Evolutionary conservation across 2,888 invertebrate species (phyloP).

Genomic region (Microplitis deprimator): DNA sequence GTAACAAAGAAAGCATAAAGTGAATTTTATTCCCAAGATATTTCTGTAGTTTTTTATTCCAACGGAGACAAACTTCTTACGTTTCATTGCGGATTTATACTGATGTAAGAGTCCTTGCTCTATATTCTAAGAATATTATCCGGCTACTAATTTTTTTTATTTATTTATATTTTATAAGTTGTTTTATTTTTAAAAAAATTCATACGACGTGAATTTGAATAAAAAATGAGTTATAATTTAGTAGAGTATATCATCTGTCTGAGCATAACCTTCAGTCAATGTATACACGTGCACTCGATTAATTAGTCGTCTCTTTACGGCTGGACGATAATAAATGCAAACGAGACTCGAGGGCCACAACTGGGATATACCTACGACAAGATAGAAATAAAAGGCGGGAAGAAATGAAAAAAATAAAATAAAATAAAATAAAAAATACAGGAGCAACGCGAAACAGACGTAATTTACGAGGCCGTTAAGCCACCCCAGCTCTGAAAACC

Average conservation of each 20-base stretch:
- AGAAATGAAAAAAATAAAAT: slow-evolving; percentile 39
- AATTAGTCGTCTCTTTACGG: slow-evolving; percentile 42
- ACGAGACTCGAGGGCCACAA: slow-evolving; percentile 42
- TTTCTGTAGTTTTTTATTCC: slow-evolving; percentile 11
- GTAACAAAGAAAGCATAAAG: slow-evolving; percentile 24
- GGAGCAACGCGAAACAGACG: slow-evolving; percentile 47
- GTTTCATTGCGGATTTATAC: slow-evolving; percentile 66
- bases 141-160: not conserved
- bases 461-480: slow-evolving; percentile 54
- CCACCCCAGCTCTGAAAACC: slow-evolving; percentile 45
- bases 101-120: slow-evolving; percentile 54
- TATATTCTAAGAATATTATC: slow-evolving; percentile 27
- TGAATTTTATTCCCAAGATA: slow-evolving; percentile 28
- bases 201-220: not conserved
- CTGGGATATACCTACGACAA: slow-evolving; percentile 23
- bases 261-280: slow-evolving; percentile 20
- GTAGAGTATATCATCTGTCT: not conserved
- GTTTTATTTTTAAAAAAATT: too few relatives aligned
- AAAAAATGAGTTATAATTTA: not conserved
- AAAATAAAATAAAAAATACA: slow-evolving; percentile 46
- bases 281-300: slow-evolving; percentile 38
- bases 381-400: slow-evolving; percentile 28
- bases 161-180: too few relatives aligned
- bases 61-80: slow-evolving; percentile 55
- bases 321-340: slow-evolving; percentile 46